These are phyloP conservation scores for Helleia helle DNA, from an alignment of 2,888 invertebrate species.

Conservation along the genomic window DNA sequence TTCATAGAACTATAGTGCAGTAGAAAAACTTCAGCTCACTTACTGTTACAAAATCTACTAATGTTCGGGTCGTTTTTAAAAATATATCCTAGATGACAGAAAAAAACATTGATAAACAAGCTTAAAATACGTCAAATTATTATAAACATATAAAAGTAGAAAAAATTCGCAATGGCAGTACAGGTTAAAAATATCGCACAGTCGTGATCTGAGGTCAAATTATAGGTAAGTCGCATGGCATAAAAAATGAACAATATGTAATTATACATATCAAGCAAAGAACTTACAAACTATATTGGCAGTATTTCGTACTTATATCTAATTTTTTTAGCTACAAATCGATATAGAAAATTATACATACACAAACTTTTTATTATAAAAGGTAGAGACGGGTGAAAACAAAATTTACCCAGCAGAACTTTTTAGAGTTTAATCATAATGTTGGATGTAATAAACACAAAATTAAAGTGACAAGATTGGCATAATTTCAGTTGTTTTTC, in stretches of 20 bases:
- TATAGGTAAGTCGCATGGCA: slow-evolving; percentile 25
- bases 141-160: slow-evolving; percentile 7
- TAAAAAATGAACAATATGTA: slow-evolving; percentile 22
- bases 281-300: slow-evolving; percentile 47
- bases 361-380: too few relatives aligned
- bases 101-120: background rate
- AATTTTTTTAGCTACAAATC: slow-evolving; percentile 18
- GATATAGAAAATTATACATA: slow-evolving; percentile 1
- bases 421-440: too few relatives aligned
- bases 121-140: slow-evolving; percentile 4
- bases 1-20: too few relatives aligned
- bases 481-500: background rate
- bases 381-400: too few relatives aligned
- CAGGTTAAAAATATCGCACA: background rate
- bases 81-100: slow-evolving; percentile 1
- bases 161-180: slow-evolving; percentile 7
- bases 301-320: slow-evolving; percentile 33
- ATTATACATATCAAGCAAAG: slow-evolving; percentile 34
- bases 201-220: background rate
- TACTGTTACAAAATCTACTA: too few relatives aligned
- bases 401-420: too few relatives aligned
- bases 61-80: too few relatives aligned
- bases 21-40: too few relatives aligned
- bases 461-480: background rate
- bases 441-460: too few relatives aligned